Conservation (phyloP, 2,113 vertebrate species). For the Halichoeres trimaculatus region DNA sequence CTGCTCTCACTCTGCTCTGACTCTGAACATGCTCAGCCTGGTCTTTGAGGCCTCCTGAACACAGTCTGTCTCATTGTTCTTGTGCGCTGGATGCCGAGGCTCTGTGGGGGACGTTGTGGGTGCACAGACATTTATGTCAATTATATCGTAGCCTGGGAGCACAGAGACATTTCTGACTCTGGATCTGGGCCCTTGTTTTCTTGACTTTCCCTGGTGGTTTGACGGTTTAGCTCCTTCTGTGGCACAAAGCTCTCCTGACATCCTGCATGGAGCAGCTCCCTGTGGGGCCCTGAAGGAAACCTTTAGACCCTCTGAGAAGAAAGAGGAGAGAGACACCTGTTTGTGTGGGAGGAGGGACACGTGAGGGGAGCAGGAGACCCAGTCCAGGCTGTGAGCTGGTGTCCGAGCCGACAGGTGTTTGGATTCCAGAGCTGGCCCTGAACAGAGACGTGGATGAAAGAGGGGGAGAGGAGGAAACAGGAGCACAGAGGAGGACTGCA, state of each 20-base stretch:
- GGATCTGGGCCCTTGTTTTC: conserved; percentile 49
- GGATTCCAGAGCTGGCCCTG: conserved; percentile 41
- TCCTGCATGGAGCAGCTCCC: conserved; percentile 47
- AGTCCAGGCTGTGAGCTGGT: conserved; percentile 14
- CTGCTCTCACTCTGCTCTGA: no score
- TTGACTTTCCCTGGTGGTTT: conserved; percentile 39
- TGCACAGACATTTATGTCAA: conserved; percentile 62
- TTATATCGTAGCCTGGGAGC: conserved; percentile 54
- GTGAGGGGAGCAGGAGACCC: not conserved
- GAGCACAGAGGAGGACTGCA: not conserved
- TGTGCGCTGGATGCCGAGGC: conserved; percentile 66
- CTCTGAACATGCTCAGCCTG: conserved; percentile 32
- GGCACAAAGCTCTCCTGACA: conserved; percentile 48
- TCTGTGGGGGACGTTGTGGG: conserved; percentile 67
- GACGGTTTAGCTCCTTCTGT: conserved; percentile 37
- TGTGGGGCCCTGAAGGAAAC: conserved; percentile 20
- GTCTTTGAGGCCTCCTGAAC: conserved; percentile 41
- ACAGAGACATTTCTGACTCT: conserved; percentile 47
- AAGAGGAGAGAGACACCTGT: conserved; percentile 65
- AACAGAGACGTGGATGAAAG: conserved; percentile 24
- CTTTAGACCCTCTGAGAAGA: conserved; percentile 31
- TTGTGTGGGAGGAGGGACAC: conserved; percentile 49
- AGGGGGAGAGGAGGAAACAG: conserved; percentile 22
- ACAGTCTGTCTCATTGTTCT: conserved; percentile 76
- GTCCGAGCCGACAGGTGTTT: conserved; percentile 32